These are phyloP conservation scores for Pangasius krempfi DNA, from an alignment of 2,797 vertebrate genomes.

Conservation along the genomic window DNA sequence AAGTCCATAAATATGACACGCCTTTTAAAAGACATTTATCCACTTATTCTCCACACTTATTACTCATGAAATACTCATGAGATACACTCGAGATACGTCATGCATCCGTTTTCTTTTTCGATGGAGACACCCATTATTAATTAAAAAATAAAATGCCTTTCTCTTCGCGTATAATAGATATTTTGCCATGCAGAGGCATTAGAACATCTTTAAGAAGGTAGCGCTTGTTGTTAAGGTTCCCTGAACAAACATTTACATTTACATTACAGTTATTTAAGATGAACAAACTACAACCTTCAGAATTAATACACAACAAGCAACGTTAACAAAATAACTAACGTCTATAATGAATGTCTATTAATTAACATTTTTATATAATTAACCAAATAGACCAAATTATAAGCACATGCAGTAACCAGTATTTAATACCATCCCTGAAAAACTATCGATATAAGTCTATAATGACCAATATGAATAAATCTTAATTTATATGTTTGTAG, in stretches of 20 bases:
- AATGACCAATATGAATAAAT: neutral
- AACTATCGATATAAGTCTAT: neutral
- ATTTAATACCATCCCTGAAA: neutral
- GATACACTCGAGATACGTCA: neutral
- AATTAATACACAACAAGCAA: neutral
- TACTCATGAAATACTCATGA: neutral
- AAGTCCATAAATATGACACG: slow-evolving; percentile 22
- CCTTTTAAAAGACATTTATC: slow-evolving; percentile 31
- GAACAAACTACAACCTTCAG: neutral
- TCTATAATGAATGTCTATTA: neutral
- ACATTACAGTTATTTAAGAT: neutral
- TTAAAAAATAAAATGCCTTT: neutral
- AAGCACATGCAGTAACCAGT: neutral
- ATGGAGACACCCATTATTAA: neutral
- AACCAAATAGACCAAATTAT: neutral
- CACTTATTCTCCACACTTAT: neutral
- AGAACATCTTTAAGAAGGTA: neutral
- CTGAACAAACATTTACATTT: neutral
- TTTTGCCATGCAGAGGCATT: neutral
- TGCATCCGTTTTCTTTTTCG: neutral
- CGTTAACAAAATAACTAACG: neutral
- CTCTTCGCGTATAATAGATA: neutral
- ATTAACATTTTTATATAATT: neutral
- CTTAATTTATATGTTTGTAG: neutral
- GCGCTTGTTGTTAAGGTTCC: neutral